Conservation (phyloP, 2,113 vertebrate genomes). For the Eclectus roratus region DNA sequence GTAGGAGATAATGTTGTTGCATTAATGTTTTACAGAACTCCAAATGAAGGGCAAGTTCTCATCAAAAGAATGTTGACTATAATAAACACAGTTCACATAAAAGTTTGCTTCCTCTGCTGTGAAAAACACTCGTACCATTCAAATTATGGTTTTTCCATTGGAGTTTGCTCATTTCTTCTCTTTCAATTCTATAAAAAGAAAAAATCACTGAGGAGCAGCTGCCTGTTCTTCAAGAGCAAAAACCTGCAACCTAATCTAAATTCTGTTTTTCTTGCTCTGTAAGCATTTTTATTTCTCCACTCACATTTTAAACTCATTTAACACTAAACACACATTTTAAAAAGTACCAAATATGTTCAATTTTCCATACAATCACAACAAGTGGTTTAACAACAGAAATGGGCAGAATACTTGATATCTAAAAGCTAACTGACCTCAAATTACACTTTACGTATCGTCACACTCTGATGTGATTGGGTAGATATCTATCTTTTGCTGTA, state of each 20-base stretch:
- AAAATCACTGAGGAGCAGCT: conserved; percentile 61
- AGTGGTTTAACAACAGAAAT: not conserved
- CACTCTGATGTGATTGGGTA: not conserved
- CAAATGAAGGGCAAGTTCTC: conserved; percentile 13
- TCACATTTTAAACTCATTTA: conserved; percentile 36
- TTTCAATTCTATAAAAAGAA: conserved; percentile 61
- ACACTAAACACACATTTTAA: not conserved
- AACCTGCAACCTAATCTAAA: conserved; percentile 54
- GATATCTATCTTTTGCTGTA: not conserved
- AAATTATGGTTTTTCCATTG: conserved; percentile 33
- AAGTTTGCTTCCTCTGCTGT: conserved; percentile 43
- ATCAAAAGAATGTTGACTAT: not conserved
- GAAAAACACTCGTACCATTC: conserved; percentile 26
- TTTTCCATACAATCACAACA: not conserved
- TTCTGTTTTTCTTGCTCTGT: not conserved
- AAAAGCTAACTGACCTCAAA: not conserved
- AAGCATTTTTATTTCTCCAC: conserved; percentile 33
- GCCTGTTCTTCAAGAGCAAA: conserved; percentile 60
- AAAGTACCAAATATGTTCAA: not conserved
- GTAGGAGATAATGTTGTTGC: not conserved
- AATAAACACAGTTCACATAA: conserved; percentile 5
- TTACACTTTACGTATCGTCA: not conserved
- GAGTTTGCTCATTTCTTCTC: conserved; percentile 46
- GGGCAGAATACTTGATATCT: not conserved
- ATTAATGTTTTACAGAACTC: not conserved